Base-by-base conservation (phyloP, 2,113 vertebrate species). In the Campylomormyrus tamandua region DNA sequence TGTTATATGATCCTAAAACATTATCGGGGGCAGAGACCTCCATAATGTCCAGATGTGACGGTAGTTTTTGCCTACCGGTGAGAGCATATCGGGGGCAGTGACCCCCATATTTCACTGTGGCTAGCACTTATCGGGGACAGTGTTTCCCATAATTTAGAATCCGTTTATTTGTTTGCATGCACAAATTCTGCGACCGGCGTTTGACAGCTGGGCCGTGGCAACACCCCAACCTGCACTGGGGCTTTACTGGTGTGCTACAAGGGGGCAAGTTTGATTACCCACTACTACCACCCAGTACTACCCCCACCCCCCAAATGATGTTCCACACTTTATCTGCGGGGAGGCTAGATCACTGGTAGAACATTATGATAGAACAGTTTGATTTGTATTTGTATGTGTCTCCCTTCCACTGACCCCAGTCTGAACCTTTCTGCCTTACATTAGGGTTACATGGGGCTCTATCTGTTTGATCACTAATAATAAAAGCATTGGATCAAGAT, bases 21-120 rank as follows among this genome's bases (percentile, higher is more conserved):
- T 99, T 99, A 99, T 99, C 97, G 98, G 97, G 93, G 96, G 97
- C 98, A 99, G 98, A 95, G 98, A 96, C 97, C 97, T 95, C 97
- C 97, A 99, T 99, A 98, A 98, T 99, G 97, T 94, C 93, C 93
- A 96, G 96, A 96, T 91, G 90, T 94, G 94, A 97, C 94, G 98
- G 98, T 98, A 99, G 98, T 97, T 99, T 99, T 99, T 99, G 96
- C 95, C 97, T 99, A 98, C 98, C 98, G 95, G 93, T 91, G 94
- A 90, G 95, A 96, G 97, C 98, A 95, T 98, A 98, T 98, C 97
- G 97, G 93, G 97, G 97, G 96, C 98, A 98, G 98, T 97, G 98
- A 94, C 96, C 97, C 97, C 97, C 98, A 99, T 98, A 98, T 98
- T 97, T 97, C 97, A 95, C 98, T 97, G 87, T 96, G 39, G 96